Evolutionary conservation across 2,888 invertebrate species (phyloP).

Genomic region (Synanthedon myopaeformis): DNA sequence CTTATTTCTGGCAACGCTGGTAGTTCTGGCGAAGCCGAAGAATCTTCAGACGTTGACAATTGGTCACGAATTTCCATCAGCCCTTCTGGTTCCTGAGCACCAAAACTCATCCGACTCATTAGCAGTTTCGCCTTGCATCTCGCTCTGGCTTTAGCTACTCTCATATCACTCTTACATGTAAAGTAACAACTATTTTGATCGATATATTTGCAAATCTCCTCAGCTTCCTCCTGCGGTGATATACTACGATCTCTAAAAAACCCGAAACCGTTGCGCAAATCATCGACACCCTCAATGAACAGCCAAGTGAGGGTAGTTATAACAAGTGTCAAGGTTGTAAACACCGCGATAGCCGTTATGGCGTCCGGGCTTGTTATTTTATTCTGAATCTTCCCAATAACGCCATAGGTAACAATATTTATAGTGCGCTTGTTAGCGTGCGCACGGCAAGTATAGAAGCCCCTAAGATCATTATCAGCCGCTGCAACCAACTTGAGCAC

Average conservation of each 20-base stretch:
- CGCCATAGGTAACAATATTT: constrained; percentile 56
- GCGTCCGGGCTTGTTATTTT: constrained; percentile 35
- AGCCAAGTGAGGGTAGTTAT: constrained; percentile 43
- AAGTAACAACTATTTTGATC: constrained; percentile 38
- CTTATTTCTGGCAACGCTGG: constrained; percentile 35
- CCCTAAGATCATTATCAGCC: constrained; percentile 39
- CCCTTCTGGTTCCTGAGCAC: constrained; percentile 41
- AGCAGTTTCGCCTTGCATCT: constrained; percentile 30
- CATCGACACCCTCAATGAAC: constrained; percentile 43
- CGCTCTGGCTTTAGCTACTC: constrained; percentile 39
- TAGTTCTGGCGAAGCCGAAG: constrained; percentile 24
- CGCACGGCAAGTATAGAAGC: constrained; percentile 55
- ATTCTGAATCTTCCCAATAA: constrained; percentile 38
- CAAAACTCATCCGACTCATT: constrained; percentile 28
- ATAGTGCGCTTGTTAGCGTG: constrained; percentile 31
- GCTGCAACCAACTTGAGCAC: constrained; percentile 39
- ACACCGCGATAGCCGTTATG: constrained; percentile 37
- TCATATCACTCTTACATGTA: constrained; percentile 31
- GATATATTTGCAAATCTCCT: constrained; percentile 46
- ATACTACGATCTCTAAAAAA: constrained; percentile 52
- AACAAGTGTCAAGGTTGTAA: constrained; percentile 41
- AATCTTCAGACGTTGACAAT: constrained; percentile 11
- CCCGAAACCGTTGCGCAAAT: constrained; percentile 47
- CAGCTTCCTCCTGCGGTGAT: constrained; percentile 45
- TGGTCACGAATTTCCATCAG: constrained; percentile 24